A percentile compares a stretch with the other conserved stretches of the same genome.
Conservation (phyloP, 2,888 invertebrate genomes). For the Disparrhopalites patrizii region DNA sequence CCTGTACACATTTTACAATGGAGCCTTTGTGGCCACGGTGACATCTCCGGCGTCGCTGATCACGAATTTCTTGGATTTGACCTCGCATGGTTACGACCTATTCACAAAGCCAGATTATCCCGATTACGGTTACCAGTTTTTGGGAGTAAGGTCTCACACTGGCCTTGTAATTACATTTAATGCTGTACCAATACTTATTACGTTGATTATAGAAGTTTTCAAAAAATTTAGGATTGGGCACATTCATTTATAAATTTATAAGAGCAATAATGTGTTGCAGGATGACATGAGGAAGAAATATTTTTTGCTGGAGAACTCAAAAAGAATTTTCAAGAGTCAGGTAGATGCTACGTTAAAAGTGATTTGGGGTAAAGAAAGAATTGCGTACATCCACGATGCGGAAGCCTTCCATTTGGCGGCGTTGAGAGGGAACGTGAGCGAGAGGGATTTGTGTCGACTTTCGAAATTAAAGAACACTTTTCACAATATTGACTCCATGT, state of each 20-base stretch:
- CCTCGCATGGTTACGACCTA: not conserved
- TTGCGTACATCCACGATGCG: not conserved
- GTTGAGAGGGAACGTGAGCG: not conserved
- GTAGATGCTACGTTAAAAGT: no score
- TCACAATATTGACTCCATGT: not conserved
- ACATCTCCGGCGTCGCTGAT: not conserved
- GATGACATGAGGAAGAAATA: no score
- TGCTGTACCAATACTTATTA: not conserved
- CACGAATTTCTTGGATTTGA: not conserved
- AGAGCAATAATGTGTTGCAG: no score
- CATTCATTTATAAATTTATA: no score
- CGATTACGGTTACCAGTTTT: not conserved
- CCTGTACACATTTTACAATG: not conserved
- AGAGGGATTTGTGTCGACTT: not conserved
- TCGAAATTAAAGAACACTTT: not conserved
- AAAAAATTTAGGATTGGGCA: not conserved
- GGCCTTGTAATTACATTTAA: no score
- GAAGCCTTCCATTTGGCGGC: not conserved
- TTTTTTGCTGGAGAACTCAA: no score
- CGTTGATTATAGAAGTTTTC: not conserved
- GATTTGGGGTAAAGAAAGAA: no score
- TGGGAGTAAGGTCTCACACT: not conserved
- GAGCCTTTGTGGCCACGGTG: not conserved
- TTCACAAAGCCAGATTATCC: not conserved
- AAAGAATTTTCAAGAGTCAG: no score